Evolutionary conservation across 2,113 vertebrate genomes (phyloP).

Genomic region (Cichladusa arquata): DNA sequence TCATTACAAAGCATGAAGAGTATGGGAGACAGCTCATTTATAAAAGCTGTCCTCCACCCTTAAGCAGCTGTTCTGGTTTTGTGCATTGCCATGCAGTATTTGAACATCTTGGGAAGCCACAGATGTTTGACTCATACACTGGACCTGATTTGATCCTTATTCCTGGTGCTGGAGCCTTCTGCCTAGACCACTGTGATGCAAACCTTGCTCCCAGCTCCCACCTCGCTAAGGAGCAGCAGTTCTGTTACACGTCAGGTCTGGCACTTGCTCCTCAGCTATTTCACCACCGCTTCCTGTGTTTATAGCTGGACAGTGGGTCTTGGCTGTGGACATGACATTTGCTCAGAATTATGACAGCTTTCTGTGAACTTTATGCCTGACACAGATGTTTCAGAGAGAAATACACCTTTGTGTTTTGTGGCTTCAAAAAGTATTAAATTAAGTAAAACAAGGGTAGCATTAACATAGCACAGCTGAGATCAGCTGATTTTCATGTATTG

Average conservation of each 20-base stretch:
- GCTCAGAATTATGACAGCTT: background rate
- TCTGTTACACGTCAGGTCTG: background rate
- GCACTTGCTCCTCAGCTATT: background rate
- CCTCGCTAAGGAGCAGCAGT: background rate
- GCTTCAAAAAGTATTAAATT: background rate
- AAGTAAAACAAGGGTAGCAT: background rate
- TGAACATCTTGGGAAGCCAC: background rate
- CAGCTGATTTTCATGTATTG: background rate
- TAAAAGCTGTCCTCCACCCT: slow-evolving; percentile 2
- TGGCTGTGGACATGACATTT: background rate
- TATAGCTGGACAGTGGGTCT: background rate
- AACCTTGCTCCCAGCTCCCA: background rate
- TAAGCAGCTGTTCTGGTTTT: slow-evolving; percentile 35
- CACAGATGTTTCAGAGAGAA: background rate
- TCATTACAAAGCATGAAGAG: background rate
- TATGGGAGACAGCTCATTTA: background rate
- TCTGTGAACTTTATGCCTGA: background rate
- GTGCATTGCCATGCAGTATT: background rate
- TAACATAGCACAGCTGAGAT: background rate
- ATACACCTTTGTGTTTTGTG: background rate
- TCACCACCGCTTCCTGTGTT: background rate
- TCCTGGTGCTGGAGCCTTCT: background rate
- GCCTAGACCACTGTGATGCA: background rate
- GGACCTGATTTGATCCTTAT: background rate
- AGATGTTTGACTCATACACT: background rate